These are phyloP conservation scores for Amblyopsis rosae DNA, from an alignment of 2,113 vertebrate genomes.

Conservation along the genomic window DNA sequence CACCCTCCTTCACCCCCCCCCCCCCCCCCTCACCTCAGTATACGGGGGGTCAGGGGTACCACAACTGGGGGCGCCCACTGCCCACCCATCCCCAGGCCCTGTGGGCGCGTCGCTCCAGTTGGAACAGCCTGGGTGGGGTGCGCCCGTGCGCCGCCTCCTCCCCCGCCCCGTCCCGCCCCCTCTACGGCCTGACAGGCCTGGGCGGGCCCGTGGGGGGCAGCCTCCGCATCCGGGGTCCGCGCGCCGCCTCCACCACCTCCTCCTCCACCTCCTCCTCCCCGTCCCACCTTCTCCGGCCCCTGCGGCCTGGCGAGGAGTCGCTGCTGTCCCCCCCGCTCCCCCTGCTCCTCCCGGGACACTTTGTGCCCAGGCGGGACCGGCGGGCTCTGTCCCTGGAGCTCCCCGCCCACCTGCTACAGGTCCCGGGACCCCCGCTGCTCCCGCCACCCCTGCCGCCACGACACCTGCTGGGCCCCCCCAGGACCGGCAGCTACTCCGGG, in stretches of 20 bases:
- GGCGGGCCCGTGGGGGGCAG: constrained; percentile 67
- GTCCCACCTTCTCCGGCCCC: constrained; percentile 48
- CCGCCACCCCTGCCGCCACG: constrained; percentile 33
- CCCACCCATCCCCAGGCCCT: constrained; percentile 64
- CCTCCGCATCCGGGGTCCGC: constrained; percentile 79
- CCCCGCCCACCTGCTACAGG: constrained; percentile 84
- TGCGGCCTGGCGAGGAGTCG: constrained; percentile 83
- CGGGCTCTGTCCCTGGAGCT: constrained; percentile 90
- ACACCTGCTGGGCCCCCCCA: constrained; percentile 40
- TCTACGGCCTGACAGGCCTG: constrained; percentile 63
- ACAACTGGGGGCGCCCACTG: constrained; percentile 82
- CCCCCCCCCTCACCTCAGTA: too few relatives aligned
- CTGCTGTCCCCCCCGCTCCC: constrained; percentile 79
- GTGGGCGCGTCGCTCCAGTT: constrained; percentile 93
- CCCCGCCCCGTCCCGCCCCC: constrained; percentile 61
- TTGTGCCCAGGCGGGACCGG: constrained; percentile 75
- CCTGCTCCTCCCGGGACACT: constrained; percentile 65
- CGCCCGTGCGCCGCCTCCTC: constrained; percentile 61
- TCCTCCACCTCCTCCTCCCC: constrained; percentile 49
- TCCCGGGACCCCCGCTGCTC: constrained; percentile 55
- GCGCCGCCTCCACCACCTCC: constrained; percentile 50
- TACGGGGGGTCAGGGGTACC: constrained; percentile 73
- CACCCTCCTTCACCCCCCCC: too few relatives aligned
- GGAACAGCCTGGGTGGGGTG: constrained; percentile 85
- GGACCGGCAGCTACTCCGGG: constrained; percentile 76